Evolutionary conservation across 2,888 invertebrate genomes (phyloP), one percentile per base, ranked within the genome.

Genomic region (Pristionchus entomophagus): DNA sequence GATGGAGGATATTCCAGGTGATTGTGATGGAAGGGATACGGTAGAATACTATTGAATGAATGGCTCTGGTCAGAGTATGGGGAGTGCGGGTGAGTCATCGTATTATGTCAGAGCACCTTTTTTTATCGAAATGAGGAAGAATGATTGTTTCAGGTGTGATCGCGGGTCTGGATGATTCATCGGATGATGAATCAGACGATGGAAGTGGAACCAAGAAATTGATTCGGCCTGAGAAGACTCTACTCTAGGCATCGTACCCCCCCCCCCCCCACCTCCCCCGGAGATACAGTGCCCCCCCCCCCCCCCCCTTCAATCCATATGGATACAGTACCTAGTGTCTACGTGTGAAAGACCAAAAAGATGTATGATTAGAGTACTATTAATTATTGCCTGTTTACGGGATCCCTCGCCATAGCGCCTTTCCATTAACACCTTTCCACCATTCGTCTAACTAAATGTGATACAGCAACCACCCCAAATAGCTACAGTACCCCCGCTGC

Each of bases 1-100:
- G n/a, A 77, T 87, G 84, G 88, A 88, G 59, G 88, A 87, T 22
- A 88, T 88, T 87, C 88, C 88, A 19, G 85, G 85, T 73, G 49
- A 8, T 59, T n/a, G n/a, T 17, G n/a, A 77, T 45, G 41, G 41
- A 22, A 77, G 45, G 35, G 45, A 2, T 73, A 41, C 38, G 19
- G 41, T 73, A 73, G 38, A 8, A 6, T n/a, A n/a, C n/a, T n/a
- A n/a, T 26, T 59, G 6, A 59, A 12, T 6, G 41, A n/a, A 26
- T 77, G 41, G 69, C 69, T 69, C 19, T 12, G 56, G 56, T 3
- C n/a, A 45, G 45, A 45, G 14, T 45, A 45, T 14, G 45, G 45
- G 14, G 45, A 45, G 45, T 29, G 5, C 3, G 65, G 65, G 32
- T 65, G 32, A 35, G 35, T 29, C 14, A 35, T 5, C 5, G 65